Conservation (phyloP, 1,140 invertebrate genomes). For the Drosophila ambigua region DNA sequence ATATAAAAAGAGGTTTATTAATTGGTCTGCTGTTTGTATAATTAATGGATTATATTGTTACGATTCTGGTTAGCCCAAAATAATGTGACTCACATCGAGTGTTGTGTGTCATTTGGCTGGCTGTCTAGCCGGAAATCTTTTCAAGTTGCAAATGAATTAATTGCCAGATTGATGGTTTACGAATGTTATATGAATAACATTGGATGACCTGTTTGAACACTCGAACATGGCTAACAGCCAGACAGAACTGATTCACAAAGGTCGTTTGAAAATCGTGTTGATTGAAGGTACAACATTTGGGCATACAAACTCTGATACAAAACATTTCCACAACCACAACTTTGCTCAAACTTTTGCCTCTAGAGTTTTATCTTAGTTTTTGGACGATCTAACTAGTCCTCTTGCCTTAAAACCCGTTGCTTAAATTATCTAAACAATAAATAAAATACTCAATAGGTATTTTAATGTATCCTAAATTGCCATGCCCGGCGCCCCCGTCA, state of each 20-base stretch:
- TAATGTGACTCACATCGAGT: conserved; percentile 25
- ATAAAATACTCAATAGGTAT: conserved; percentile 1
- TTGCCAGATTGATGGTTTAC: conserved; percentile 12
- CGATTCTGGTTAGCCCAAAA: conserved; percentile 51
- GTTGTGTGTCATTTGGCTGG: conserved; percentile 18
- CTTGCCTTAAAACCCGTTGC: no score
- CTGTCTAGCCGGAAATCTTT: conserved; percentile 53
- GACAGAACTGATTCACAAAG: conserved; percentile 3
- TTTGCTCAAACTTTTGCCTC: not conserved
- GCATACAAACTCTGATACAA: no score
- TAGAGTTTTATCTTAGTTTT: no score
- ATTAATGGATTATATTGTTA: conserved; percentile 53
- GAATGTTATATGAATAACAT: conserved; percentile 4
- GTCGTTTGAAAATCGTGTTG: conserved; percentile 10
- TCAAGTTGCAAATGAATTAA: conserved; percentile 36
- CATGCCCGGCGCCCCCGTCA: no score
- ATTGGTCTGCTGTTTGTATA: conserved; percentile 47
- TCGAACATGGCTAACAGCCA: conserved; percentile 4
- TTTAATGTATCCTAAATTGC: not conserved
- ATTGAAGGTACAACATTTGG: not conserved
- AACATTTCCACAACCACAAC: not conserved
- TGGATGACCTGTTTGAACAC: conserved; percentile 11
- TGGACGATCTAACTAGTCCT: no score
- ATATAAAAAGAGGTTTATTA: conserved; percentile 34
- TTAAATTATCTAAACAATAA: no score